These are phyloP conservation scores for Teleopsis dalmanni DNA, from an alignment of 1,140 invertebrate species.

Conservation along the genomic window DNA sequence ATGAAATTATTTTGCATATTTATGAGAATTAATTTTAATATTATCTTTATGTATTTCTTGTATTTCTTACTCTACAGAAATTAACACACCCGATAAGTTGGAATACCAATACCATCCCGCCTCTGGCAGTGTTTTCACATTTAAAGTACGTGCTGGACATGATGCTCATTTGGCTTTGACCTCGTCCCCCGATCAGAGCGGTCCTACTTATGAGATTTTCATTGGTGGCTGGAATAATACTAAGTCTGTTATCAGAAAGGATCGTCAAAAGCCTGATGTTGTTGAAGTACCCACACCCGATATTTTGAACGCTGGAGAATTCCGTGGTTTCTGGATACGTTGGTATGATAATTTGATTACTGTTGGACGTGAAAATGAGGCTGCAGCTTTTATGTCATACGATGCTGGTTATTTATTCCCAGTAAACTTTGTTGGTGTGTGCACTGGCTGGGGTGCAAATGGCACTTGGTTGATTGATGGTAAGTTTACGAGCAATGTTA, in stretches of 20 bases:
- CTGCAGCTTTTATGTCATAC: conserved; percentile 62
- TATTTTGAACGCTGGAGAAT: conserved; percentile 61
- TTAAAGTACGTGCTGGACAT: conserved; percentile 65
- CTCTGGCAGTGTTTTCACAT: conserved; percentile 57
- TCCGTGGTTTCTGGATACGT: conserved; percentile 74
- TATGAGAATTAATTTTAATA: conserved; percentile 1
- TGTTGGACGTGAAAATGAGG: conserved; percentile 48
- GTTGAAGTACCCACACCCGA: conserved; percentile 61
- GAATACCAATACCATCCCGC: conserved; percentile 73
- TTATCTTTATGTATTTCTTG: conserved; percentile 18
- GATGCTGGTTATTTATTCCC: conserved; percentile 60
- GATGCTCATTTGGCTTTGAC: conserved; percentile 75
- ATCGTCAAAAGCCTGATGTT: conserved; percentile 69
- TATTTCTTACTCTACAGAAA: conserved; percentile 53
- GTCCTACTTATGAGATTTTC: conserved; percentile 73
- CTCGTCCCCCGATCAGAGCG: conserved; percentile 54
- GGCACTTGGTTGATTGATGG: conserved; percentile 79
- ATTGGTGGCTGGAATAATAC: conserved; percentile 76
- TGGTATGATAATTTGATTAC: conserved; percentile 57
- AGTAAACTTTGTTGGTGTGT: conserved; percentile 66
- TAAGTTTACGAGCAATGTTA: conserved; percentile 42
- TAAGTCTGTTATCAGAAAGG: conserved; percentile 75
- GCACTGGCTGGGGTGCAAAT: conserved; percentile 74
- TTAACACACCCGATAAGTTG: conserved; percentile 68
- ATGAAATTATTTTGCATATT: neutral